Base-by-base conservation (phyloP, 2,797 vertebrate species). In the Pterois miles region DNA sequence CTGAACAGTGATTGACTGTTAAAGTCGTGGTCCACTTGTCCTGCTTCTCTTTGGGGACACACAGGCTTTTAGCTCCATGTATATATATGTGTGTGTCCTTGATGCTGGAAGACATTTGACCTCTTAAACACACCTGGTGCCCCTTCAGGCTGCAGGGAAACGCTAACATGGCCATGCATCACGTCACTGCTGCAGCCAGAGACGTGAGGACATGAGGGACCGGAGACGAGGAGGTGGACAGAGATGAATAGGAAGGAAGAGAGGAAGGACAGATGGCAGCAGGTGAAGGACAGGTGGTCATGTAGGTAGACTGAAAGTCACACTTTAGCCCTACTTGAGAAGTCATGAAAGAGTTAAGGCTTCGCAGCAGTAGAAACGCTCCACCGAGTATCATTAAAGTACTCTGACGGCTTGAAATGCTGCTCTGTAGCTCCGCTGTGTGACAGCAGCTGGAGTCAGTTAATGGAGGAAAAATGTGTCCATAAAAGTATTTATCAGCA, bases 151-250 rank as follows among this genome's bases (percentile, higher is more conserved):
- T 43, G 56, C 27, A 40, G 66, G 5, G 20, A 53, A 81, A 62
- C 16, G 43, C 65, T 87, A 84, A 88, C 77, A 80, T 69, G 18
- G 78, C 83, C 76, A 86, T 93, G 85, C 83, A 92, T 93, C 89
- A 87, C 65, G 87, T 86, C 78, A 81, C 83, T 57, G 66, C 52
- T 43, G 50, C 23, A 7, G 36, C 40, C 64, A 10, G 53, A 72
- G 65, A 36, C 2, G 4, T 31, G 66, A 14, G 6, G 22, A 58
- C 25, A 43, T 3, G 33, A 56, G 25, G 8, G 78, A 58, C n/a
- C 2, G 25, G 7, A 50, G 48, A 52, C 4, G 23, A 23, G 18
- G 63, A 58, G 29, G 50, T 13, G 52, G 25, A 53, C 2, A 5
- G 6, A 25, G 43, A 48, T 65, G 12, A 38, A 62, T 12, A 14